A percentile compares a stretch with the other conserved stretches of the same genome.
Conservation (phyloP, 2,888 invertebrate species). For the Hypercompe scribonia region DNA sequence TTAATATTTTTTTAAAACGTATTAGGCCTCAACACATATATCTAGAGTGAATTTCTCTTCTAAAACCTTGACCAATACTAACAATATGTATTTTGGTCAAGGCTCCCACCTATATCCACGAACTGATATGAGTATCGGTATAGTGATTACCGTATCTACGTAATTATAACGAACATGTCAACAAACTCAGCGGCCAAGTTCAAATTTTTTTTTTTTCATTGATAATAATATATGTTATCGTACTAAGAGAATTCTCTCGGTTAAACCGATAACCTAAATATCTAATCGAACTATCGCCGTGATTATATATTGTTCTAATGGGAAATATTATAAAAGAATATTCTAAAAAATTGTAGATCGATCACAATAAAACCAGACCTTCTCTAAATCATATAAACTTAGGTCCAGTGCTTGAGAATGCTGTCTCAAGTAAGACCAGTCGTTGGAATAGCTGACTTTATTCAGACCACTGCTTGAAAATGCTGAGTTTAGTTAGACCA, state of each 20-base stretch:
- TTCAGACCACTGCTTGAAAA: no score
- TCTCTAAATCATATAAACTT: background rate
- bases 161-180: slow-evolving; percentile 1
- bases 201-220: background rate
- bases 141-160: background rate
- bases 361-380: background rate
- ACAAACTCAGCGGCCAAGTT: background rate
- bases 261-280: background rate
- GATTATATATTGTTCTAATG: background rate
- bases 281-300: background rate
- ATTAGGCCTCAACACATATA: background rate
- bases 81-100: background rate
- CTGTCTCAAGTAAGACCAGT: no score
- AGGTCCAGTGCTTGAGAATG: no score
- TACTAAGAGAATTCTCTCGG: background rate
- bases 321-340: background rate
- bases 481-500: no score
- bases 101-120: background rate
- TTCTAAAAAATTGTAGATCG: background rate
- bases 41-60: background rate
- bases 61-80: background rate
- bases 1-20: no score
- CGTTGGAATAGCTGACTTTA: no score
- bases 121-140: background rate
- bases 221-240: background rate